Evolutionary conservation across 2,888 invertebrate genomes (phyloP), one percentile per base, ranked within the genome.

Genomic region (Brenthis hecate): DNA sequence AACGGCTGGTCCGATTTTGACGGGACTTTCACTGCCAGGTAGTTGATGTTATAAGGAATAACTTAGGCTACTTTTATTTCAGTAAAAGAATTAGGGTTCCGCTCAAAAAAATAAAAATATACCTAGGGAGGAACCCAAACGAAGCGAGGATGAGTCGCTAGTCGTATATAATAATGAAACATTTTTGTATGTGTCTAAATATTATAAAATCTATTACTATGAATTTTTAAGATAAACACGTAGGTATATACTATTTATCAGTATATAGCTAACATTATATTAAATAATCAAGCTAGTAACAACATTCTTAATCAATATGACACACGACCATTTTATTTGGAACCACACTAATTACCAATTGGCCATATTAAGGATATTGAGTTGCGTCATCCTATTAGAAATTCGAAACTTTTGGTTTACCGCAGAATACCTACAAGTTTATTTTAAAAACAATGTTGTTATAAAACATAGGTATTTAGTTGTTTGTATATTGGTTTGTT

Each of bases 321-420:
- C 48, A 57, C 32, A 53, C 56, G 43, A 65, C 58, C 58, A 56
- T 50, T 16, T 32, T 16, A 19, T 32, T 53, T 43, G 32, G 36
- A 51, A 28, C 53, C 53, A 16, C 47, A 61, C 61, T 57, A 62
- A 56, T 50, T 62, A 56, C 32, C 61, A 51, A 56, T 62, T 56
- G 50, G 53, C 55, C 51, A 28, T 65, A 65, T 48, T 13, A 16
- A 53, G 16, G 14, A 13, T 61, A 66, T 62, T 55, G 23, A 19
- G 51, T 67, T 67, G 61, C 66, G 51, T 56, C 48, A 50, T 16
- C 54, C 55, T 55, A 61, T 66, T 62, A 56, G 66, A 51, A 62
- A 67, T 67, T 56, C 51, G 50, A 67, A 56, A 67, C 66, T 51
- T 50, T 56, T 13, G 53, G 53, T n/a, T 51, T 32, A 67, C 66